Percentiles rank a stretch among this genome's conserved stretches.
Evolutionary conservation across 1,140 invertebrate genomes (phyloP).

Genomic region (Himalopsyche phryganea): DNA sequence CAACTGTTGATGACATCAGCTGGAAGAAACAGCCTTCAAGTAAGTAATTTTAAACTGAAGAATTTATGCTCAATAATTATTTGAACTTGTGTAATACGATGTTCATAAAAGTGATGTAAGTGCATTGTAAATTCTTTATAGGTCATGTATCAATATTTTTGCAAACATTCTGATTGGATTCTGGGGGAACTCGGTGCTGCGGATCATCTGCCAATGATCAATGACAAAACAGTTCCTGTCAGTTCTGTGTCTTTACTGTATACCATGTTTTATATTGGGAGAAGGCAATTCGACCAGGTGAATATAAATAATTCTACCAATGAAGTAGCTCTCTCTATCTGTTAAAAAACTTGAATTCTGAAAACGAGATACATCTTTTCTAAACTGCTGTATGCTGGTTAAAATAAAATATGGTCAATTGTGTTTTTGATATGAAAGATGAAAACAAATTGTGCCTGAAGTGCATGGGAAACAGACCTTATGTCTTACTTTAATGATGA

Average conservation of each 20-base stretch:
- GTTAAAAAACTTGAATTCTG: no score
- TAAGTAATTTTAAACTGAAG: constrained; percentile 33
- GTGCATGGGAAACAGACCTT: no score
- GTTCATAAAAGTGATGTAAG: no score
- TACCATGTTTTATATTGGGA: constrained; percentile 74
- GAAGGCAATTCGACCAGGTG: constrained; percentile 68
- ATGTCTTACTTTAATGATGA: no score
- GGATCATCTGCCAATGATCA: constrained; percentile 36
- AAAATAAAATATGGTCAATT: no score
- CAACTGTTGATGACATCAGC: constrained; percentile 53
- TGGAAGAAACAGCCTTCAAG: constrained; percentile 57
- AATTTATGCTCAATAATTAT: background rate
- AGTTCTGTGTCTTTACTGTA: constrained; percentile 60
- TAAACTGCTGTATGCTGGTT: no score
- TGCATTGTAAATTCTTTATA: constrained; percentile 37
- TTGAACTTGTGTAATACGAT: no score
- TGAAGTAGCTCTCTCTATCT: no score
- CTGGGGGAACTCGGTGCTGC: constrained; percentile 56
- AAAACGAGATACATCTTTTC: no score
- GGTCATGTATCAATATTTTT: constrained; percentile 66
- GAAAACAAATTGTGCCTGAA: no score
- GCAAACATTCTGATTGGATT: constrained; percentile 64
- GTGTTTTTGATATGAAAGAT: constrained; percentile 12
- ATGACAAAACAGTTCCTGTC: constrained; percentile 48
- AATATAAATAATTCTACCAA: no score